Base-by-base conservation (phyloP, 2,888 invertebrate genomes). In the Steromphala cineraria region DNA sequence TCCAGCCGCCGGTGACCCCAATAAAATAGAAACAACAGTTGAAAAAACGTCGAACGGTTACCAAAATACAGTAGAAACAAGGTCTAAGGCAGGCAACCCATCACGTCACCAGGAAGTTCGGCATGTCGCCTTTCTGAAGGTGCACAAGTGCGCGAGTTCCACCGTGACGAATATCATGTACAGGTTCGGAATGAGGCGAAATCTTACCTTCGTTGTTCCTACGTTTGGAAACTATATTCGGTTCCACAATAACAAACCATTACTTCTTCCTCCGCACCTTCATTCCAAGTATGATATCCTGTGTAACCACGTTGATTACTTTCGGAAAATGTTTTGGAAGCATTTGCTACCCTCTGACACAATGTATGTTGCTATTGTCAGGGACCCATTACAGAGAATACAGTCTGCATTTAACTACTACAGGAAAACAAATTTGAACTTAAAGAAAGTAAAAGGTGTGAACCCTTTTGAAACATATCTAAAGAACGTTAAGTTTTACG, bases 131-230 rank as follows among this genome's bases (percentile, higher is more conserved):
- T 88, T 87, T 80, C 75, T 88, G 21, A 88, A 88, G 83, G 83
- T 86, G 0, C 88, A 88, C 77, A 88, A 88, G 80, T 82, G 86
- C 0, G 87, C 86, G 15, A 88, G 88, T 79, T 83, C 86, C 10
- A 87, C 88, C 0, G 83, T 85, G 8, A 84, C 86, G 2, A 86
- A 84, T 19, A 83, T 87, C 10, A 83, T 88, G 28, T 86, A 87
- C 36, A 80, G 88, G 8, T 88, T 82, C 78, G 88, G 87, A 8
- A 79, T 83, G 28, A 55, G 67, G 0, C 77, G 81, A 13, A 82
- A 83, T 36, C 75, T 88, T 0, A 87, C 84, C 3, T 87, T 87
- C 74, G 83, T 87, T 1, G 53, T 87, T 10, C 84, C 88, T 17
- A 83, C 80, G 75, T 80, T 74, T 55, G 62, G 82, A 10, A 88